Evolutionary conservation across 2,888 invertebrate genomes (phyloP).

Genomic region (Hipparchia sbordonii): DNA sequence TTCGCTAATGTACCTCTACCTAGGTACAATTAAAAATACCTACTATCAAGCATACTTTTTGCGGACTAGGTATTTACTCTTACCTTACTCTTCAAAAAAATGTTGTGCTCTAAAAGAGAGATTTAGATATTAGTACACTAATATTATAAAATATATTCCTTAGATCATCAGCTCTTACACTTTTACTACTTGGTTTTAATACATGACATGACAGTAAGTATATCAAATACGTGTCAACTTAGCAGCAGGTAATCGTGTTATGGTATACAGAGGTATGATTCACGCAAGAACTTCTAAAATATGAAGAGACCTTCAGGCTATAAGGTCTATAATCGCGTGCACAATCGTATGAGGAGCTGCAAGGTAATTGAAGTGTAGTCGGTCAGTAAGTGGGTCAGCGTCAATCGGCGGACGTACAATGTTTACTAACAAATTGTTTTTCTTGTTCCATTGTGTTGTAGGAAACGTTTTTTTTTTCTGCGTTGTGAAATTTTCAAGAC

Average conservation of each 20-base stretch:
- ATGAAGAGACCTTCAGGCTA: neutral
- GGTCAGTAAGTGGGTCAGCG: constrained; percentile 53
- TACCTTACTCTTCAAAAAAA: too few species aligned
- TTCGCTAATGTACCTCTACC: too few species aligned
- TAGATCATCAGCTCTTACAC: neutral
- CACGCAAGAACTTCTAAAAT: constrained; percentile 1
- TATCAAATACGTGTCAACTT: constrained; percentile 27
- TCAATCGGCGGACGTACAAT: constrained; percentile 55
- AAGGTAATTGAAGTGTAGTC: constrained; percentile 33
- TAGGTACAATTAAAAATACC: too few species aligned
- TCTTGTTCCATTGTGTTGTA: constrained; percentile 53
- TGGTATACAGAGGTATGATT: neutral
- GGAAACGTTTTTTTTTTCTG: constrained; percentile 28
- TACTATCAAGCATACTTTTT: too few species aligned
- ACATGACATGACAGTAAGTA: constrained; percentile 13
- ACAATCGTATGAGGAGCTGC: constrained; percentile 21
- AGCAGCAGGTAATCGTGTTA: constrained; percentile 29
- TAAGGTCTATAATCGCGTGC: constrained; percentile 30
- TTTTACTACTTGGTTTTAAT: constrained; percentile 16
- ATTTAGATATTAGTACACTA: too few species aligned
- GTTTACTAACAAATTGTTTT: constrained; percentile 66
- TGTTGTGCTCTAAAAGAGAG: too few species aligned
- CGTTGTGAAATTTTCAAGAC: constrained; percentile 15
- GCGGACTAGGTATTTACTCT: too few species aligned
- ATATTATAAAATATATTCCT: too few species aligned